Percentiles rank a stretch among this genome's conserved stretches.
phyloP scores from a whole-genome alignment of 2,113 vertebrate species.

The Heterocephalus glaber region DNA sequence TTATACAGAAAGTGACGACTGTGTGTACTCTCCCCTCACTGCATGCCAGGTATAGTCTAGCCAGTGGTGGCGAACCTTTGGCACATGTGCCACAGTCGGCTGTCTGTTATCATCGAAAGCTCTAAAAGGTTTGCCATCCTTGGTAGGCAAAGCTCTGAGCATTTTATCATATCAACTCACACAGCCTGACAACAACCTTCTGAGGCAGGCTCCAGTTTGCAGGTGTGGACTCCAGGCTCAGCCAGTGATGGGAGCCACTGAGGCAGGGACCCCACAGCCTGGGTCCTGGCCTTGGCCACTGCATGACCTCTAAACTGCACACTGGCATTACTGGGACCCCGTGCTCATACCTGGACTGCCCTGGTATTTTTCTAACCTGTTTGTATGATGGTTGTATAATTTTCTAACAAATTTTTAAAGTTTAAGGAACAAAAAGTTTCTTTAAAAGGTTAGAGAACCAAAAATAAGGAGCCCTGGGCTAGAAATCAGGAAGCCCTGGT shows the following conservation, averaged over 20 bases:
- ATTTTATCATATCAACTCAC: background rate
- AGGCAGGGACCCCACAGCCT: background rate
- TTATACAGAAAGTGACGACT: background rate
- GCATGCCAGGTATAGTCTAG: background rate
- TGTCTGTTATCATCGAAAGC: background rate
- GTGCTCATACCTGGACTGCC: background rate
- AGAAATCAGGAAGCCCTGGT: background rate
- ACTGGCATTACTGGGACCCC: background rate
- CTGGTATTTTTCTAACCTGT: background rate
- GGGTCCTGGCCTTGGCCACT: background rate
- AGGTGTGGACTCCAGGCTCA: background rate
- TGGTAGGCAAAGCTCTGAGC: background rate
- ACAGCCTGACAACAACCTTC: background rate
- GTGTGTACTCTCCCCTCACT: background rate
- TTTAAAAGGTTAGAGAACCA: background rate
- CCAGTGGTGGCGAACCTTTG: background rate
- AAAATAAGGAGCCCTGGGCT: background rate
- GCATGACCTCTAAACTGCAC: background rate
- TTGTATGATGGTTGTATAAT: background rate
- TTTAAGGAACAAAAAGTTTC: too few species aligned
- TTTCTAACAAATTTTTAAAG: background rate
- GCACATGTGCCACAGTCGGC: background rate
- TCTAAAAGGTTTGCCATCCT: background rate
- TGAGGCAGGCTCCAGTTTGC: background rate
- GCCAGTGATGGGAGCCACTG: background rate